Percentiles rank a stretch among this genome's conserved stretches.
phyloP scores from a whole-genome alignment of 2,113 vertebrate species.

The Colius striatus region DNA sequence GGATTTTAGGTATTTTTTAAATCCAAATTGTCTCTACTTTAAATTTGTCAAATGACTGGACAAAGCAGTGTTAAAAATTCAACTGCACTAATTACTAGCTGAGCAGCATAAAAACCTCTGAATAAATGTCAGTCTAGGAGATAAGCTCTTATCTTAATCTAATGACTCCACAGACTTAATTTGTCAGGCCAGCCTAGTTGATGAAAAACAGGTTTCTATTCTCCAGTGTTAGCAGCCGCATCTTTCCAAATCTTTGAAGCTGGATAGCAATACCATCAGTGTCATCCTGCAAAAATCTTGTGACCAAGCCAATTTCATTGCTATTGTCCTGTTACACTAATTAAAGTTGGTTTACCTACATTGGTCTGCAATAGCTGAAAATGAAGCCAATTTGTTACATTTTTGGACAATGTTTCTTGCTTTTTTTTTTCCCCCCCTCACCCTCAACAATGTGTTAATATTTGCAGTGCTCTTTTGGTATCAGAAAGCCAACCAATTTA shows the following conservation, averaged over 20 bases:
- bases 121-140: slow-evolving; percentile 95
- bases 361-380: slow-evolving; percentile 72
- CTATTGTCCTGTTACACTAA: slow-evolving; percentile 82
- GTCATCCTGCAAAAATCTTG: slow-evolving; percentile 85
- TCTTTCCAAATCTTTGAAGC: slow-evolving; percentile 89
- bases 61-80: slow-evolving; percentile 86
- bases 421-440: not conserved
- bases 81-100: slow-evolving; percentile 91
- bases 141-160: slow-evolving; percentile 99
- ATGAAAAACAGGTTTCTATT: slow-evolving; percentile 88
- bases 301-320: slow-evolving; percentile 83
- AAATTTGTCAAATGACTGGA: slow-evolving; percentile 75
- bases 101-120: slow-evolving; percentile 90
- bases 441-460: not conserved
- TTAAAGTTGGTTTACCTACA: slow-evolving; percentile 73
- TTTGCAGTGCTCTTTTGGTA: slow-evolving; percentile 20
- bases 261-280: slow-evolving; percentile 81
- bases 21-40: slow-evolving; percentile 38
- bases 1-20: slow-evolving; percentile 47
- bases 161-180: slow-evolving; percentile 96
- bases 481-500: slow-evolving; percentile 42
- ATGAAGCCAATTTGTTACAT: slow-evolving; percentile 64
- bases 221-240: slow-evolving; percentile 88
- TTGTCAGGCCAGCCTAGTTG: slow-evolving; percentile 92
- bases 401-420: slow-evolving; percentile 60